Evolutionary conservation across 2,797 vertebrate species (phyloP), one percentile per base, ranked within the genome.

Genomic region (Danio aesculapii): DNA sequence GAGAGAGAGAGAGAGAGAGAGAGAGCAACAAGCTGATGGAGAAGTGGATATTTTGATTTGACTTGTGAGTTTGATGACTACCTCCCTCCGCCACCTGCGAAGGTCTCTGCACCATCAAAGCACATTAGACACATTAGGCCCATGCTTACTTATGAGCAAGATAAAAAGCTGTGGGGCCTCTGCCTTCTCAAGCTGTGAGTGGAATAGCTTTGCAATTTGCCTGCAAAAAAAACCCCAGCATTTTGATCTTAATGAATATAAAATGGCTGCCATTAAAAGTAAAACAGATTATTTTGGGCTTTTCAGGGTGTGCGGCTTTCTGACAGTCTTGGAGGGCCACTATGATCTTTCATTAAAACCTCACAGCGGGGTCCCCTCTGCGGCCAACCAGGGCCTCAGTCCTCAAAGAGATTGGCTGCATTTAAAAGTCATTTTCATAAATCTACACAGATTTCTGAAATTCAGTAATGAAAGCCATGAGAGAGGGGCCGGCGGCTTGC

Each of bases 241-340:
- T 98, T 99, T 97, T 97, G 96, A 97, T 97, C 95, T 96, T 97
- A 98, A 98, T 97, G 96, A 98, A 98, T 96, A 97, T 97, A 97
- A 97, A 98, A 98, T 97, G 96, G 95, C 94, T 95, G 94, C 96
- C 95, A 97, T 98, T 98, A 98, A 96, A 97, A 97, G 94, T 94
- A 96, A 95, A 96, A 96, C 95, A 95, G 96, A 97, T 98, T 97
- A 97, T 95, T 96, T 96, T 93, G 94, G 94, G 95, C 95, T 95
- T 96, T 96, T 95, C 93, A 94, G 94, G 94, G 94, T 92, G 93
- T 92, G 94, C 91, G 93, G 95, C 94, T 97, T 96, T 97, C 96
- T 98, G 97, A 97, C 95, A 95, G 96, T 97, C 95, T 97, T 97
- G 94, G 96, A 98, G 96, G 97, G 96, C 96, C 94, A 96, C 95